Percentiles rank a stretch among this genome's conserved stretches.
Conservation (phyloP, 2,888 invertebrate genomes). For the Tigriopus californicus region DNA sequence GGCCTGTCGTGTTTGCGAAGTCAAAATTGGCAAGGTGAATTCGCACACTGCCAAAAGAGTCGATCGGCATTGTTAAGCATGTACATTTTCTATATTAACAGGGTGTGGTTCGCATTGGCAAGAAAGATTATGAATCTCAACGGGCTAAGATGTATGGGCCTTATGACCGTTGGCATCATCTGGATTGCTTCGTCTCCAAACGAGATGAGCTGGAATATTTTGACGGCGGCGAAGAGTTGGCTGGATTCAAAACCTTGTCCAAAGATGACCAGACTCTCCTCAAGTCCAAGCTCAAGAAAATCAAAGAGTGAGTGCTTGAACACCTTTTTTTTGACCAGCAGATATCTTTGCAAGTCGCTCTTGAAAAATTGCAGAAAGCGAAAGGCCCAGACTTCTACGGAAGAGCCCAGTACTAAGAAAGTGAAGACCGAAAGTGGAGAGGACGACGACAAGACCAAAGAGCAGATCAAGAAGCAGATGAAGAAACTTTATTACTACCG, state of each 20-base stretch:
- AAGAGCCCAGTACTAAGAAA: constrained; percentile 19
- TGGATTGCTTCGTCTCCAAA: constrained; percentile 65
- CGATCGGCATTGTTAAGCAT: too few species aligned
- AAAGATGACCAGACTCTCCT: constrained; percentile 49
- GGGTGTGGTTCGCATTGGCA: constrained; percentile 54
- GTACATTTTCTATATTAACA: too few species aligned
- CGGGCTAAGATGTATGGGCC: constrained; percentile 62
- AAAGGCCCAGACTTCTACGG: constrained; percentile 30
- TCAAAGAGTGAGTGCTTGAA: constrained; percentile 21
- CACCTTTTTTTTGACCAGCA: background rate
- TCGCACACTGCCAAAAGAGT: too few species aligned
- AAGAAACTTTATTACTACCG: constrained; percentile 44
- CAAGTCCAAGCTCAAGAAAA: constrained; percentile 44
- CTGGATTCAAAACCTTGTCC: constrained; percentile 50
- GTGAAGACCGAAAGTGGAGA: constrained; percentile 30
- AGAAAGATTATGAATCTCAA: constrained; percentile 64
- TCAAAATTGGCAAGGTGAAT: constrained; percentile 59
- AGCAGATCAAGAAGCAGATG: constrained; percentile 49
- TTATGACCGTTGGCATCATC: constrained; percentile 70
- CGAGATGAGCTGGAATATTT: constrained; percentile 52
- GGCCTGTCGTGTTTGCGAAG: constrained; percentile 60
- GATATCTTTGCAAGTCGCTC: constrained; percentile 19
- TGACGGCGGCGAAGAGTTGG: constrained; percentile 47
- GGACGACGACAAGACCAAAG: constrained; percentile 35
- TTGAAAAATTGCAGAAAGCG: constrained; percentile 30